These are phyloP conservation scores for Agonopterix arenella DNA, from an alignment of 2,888 invertebrate genomes.

Conservation along the genomic window DNA sequence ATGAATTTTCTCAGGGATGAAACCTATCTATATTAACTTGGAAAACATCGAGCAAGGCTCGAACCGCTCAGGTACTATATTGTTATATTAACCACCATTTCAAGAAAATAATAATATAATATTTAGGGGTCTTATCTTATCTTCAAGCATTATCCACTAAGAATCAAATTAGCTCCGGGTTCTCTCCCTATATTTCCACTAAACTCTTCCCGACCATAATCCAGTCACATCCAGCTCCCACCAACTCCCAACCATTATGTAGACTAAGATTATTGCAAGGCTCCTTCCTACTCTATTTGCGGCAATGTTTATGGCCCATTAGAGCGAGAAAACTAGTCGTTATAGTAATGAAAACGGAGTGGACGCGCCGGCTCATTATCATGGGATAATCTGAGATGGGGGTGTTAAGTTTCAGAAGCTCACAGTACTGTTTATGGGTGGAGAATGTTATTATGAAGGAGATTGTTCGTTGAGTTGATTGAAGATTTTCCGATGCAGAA, in stretches of 20 bases:
- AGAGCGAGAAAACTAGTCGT: conserved; percentile 57
- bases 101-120: too few species aligned
- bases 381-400: conserved; percentile 54
- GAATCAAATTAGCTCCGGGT: background rate
- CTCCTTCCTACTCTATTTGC: conserved; percentile 58
- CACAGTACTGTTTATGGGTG: conserved; percentile 6
- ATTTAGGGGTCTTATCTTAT: too few species aligned
- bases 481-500: too few species aligned
- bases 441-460: background rate
- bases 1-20: too few species aligned
- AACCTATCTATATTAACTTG: too few species aligned
- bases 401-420: conserved; percentile 12
- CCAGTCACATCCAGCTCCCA: conserved; percentile 23
- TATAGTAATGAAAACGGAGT: conserved; percentile 68
- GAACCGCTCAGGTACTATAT: too few species aligned
- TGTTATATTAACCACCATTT: too few species aligned
- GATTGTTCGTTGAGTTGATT: too few species aligned
- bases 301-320: conserved; percentile 69
- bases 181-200: too few species aligned
- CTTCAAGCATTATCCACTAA: too few species aligned
- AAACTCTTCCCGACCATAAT: background rate
- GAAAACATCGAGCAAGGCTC: too few species aligned
- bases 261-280: conserved; percentile 46
- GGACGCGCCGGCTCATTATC: conserved; percentile 58
- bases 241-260: conserved; percentile 13